Conservation (phyloP, 2,113 vertebrate species). For the Mystacornis crossleyi region DNA sequence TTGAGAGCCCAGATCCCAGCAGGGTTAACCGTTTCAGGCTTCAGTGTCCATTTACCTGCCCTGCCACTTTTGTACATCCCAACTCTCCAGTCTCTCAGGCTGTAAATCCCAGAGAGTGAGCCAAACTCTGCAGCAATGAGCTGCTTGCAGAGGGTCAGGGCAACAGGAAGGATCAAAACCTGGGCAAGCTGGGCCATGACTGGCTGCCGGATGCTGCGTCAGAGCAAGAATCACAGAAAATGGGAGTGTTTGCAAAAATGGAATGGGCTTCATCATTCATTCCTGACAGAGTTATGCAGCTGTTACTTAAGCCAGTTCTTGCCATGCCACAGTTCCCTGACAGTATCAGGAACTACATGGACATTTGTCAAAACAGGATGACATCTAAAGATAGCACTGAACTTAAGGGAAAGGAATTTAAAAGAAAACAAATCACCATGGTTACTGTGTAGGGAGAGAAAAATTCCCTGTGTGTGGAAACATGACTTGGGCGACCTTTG, state of each 20-base stretch:
- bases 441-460: slow-evolving; percentile 25
- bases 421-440: slow-evolving; percentile 60
- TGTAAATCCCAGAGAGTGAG: neutral
- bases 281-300: slow-evolving; percentile 11
- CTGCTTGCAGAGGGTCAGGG: neutral
- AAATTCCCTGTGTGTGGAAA: neutral
- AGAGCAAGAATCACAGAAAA: neutral
- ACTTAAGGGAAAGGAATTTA: slow-evolving; percentile 56
- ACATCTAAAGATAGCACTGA: slow-evolving; percentile 64
- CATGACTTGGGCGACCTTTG: neutral
- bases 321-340: slow-evolving; percentile 27
- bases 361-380: slow-evolving; percentile 64
- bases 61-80: neutral
- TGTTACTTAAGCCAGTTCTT: slow-evolving; percentile 35
- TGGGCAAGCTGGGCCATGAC: neutral
- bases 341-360: slow-evolving; percentile 12
- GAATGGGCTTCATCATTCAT: neutral
- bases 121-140: neutral
- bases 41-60: neutral
- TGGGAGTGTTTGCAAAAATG: slow-evolving; percentile 15
- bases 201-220: accelerated
- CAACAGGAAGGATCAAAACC: neutral
- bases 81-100: neutral
- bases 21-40: neutral
- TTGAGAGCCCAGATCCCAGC: neutral